Conservation (phyloP, 2,797 vertebrate genomes). For the Ctenochaetus hawaiiensis region DNA sequence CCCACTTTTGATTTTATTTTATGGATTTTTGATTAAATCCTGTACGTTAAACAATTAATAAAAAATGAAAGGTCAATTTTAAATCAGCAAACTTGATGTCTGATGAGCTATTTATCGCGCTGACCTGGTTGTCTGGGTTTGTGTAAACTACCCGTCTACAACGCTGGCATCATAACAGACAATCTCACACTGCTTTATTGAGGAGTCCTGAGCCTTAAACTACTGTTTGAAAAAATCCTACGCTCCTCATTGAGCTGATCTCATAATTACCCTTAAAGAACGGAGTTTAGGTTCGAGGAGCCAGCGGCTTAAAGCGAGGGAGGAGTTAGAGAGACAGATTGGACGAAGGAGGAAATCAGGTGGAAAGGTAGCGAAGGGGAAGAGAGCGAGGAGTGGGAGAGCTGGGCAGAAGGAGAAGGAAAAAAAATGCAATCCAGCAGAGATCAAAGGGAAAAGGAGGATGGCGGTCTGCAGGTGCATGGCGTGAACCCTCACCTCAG, state of each 20-base stretch:
- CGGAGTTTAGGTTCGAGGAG: conserved; percentile 67
- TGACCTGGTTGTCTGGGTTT: conserved; percentile 37
- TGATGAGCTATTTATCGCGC: conserved; percentile 1
- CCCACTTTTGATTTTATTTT: not conserved
- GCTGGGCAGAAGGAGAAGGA: conserved; percentile 16
- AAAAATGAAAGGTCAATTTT: not conserved
- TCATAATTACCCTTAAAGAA: conserved; percentile 77
- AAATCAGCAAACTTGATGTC: conserved; percentile 1
- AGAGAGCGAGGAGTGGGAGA: conserved; percentile 29
- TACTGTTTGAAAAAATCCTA: conserved; percentile 69
- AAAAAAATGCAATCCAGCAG: conserved; percentile 41
- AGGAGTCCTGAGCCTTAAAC: conserved; percentile 65
- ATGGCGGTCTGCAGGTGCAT: conserved; percentile 57
- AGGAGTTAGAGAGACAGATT: conserved; percentile 54
- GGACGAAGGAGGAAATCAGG: conserved; percentile 50
- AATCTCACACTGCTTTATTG: conserved; percentile 51
- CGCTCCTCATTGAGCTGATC: conserved; percentile 68
- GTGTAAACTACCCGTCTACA: conserved; percentile 50
- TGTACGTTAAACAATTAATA: not conserved
- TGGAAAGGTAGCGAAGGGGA: conserved; percentile 38
- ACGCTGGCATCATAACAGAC: conserved; percentile 47
- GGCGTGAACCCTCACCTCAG: conserved; percentile 62
- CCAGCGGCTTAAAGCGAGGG: conserved; percentile 67
- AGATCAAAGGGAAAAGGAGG: conserved; percentile 70
- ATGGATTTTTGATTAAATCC: not conserved